These are phyloP conservation scores for Galago senegalensis DNA, from an alignment of 2,797 vertebrate species.

Conservation along the genomic window DNA sequence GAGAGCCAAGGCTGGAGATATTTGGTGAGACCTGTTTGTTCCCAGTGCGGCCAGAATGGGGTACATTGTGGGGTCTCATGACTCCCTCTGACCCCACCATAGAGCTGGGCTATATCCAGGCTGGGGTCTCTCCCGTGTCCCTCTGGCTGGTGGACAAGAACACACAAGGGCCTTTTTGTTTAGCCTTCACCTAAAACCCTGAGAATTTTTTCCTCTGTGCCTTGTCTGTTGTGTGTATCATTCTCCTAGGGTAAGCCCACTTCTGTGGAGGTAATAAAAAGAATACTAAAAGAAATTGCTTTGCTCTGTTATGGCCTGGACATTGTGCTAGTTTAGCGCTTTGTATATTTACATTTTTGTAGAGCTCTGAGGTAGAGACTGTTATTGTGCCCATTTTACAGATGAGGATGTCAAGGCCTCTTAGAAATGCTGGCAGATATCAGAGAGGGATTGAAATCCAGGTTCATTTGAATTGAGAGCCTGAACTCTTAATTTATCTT, in stretches of 20 bases:
- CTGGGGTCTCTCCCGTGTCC: neutral
- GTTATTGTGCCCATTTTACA: neutral
- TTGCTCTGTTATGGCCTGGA: neutral
- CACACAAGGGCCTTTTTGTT: neutral
- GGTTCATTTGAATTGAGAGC: neutral
- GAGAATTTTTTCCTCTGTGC: neutral
- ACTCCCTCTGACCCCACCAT: neutral
- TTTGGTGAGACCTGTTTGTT: neutral
- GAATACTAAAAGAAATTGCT: rapidly evolving
- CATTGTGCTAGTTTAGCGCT: neutral
- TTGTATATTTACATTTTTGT: neutral
- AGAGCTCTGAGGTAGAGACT: neutral
- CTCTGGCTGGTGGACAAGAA: neutral
- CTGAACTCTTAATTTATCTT: neutral
- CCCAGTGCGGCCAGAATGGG: neutral
- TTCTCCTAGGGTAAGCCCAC: too few relatives aligned
- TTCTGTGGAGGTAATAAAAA: neutral
- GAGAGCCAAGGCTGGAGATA: neutral
- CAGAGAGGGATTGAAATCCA: neutral
- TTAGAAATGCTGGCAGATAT: neutral
- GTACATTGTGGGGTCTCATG: neutral
- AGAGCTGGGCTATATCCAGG: neutral
- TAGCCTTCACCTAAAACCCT: neutral
- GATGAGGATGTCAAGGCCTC: neutral
- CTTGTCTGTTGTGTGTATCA: neutral